Evolutionary conservation across 2,888 invertebrate species (phyloP).

Genomic region (Dicranocentrus wangi): DNA sequence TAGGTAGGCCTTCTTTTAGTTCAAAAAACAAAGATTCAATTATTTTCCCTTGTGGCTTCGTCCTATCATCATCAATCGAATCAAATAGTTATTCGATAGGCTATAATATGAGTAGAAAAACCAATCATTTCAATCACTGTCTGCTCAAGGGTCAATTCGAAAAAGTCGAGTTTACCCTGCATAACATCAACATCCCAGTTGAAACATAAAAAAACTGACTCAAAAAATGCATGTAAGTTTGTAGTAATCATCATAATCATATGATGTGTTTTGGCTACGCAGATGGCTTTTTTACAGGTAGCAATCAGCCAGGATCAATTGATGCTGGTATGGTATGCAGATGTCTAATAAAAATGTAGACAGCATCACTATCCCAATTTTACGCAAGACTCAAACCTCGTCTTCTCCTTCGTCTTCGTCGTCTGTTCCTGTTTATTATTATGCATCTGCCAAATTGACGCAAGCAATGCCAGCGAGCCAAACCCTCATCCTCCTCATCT

Average conservation of each 20-base stretch:
- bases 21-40: slow-evolving; percentile 47
- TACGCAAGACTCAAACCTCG: neutral
- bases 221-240: too few relatives aligned
- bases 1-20: too few relatives aligned
- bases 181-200: too few relatives aligned
- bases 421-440: slow-evolving; percentile 4
- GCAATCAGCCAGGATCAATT: slow-evolving; percentile 18
- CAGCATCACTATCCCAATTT: neutral
- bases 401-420: too few relatives aligned
- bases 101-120: slow-evolving; percentile 15
- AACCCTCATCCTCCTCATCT: slow-evolving; percentile 25
- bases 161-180: slow-evolving; percentile 46
- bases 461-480: neutral
- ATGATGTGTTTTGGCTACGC: too few relatives aligned
- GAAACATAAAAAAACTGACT: too few relatives aligned
- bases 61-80: slow-evolving; percentile 13
- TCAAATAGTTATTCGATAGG: neutral
- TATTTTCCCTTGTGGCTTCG: slow-evolving; percentile 22
- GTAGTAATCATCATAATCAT: slow-evolving; percentile 14
- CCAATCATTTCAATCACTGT: slow-evolving; percentile 48
- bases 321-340: slow-evolving; percentile 7
- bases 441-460: neutral
- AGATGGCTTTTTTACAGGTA: slow-evolving; percentile 13
- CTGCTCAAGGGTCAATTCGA: slow-evolving; percentile 43
- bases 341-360: neutral